Evolutionary conservation across 2,888 invertebrate genomes (phyloP).

Genomic region (Macropis europaea): DNA sequence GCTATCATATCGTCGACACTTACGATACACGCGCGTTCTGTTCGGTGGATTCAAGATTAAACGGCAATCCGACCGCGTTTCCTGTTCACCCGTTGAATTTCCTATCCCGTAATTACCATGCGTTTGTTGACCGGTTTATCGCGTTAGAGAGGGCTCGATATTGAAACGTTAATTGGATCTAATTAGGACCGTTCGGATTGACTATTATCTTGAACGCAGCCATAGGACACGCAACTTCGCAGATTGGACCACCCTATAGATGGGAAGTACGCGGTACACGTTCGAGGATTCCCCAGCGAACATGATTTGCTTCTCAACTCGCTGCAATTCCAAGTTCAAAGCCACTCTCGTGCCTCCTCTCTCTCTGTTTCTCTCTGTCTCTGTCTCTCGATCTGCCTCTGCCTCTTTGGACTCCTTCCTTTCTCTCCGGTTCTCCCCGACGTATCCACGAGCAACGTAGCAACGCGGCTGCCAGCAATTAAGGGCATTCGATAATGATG

Average conservation of each 20-base stretch:
- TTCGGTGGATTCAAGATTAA: neutral
- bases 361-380: constrained; percentile 2
- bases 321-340: constrained; percentile 61
- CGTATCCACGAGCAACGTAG: constrained; percentile 4
- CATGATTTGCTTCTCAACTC: constrained; percentile 61
- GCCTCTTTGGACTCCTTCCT: neutral
- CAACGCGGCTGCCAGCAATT: constrained; percentile 54
- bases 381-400: neutral
- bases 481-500: constrained; percentile 65
- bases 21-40: neutral
- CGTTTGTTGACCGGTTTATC: constrained; percentile 15
- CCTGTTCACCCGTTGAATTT: neutral
- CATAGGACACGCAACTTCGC: neutral
- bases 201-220: constrained; percentile 22
- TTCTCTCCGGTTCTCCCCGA: neutral
- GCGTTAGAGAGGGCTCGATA: neutral
- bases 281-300: constrained; percentile 41
- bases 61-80: neutral
- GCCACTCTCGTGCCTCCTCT: constrained; percentile 19
- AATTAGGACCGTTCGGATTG: constrained; percentile 21
- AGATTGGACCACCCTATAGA: constrained; percentile 54
- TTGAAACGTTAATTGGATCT: constrained; percentile 27
- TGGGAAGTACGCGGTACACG: constrained; percentile 41
- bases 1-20: neutral
- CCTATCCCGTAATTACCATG: neutral